These are phyloP conservation scores for Saxicola maurus DNA, from an alignment of 2,797 vertebrate genomes.

Conservation along the genomic window DNA sequence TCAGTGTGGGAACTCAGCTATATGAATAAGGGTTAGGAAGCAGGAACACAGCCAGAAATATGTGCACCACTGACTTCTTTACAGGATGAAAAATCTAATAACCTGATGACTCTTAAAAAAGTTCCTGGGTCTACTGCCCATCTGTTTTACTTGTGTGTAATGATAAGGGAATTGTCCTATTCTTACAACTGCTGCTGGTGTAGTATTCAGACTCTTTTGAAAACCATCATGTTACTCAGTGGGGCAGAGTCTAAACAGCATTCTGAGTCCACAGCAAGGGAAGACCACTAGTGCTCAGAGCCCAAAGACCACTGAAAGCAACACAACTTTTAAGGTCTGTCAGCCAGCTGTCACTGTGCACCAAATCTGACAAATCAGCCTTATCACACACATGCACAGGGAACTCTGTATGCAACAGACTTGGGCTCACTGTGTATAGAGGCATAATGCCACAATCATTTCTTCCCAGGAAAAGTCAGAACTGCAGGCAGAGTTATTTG, in stretches of 20 bases:
- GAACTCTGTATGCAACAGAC: background rate
- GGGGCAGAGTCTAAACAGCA: background rate
- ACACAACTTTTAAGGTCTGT: accelerated
- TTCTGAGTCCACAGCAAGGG: background rate
- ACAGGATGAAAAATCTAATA: background rate
- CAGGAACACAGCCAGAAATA: background rate
- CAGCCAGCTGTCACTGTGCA: background rate
- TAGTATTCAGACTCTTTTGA: background rate
- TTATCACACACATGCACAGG: background rate
- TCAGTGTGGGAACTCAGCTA: background rate
- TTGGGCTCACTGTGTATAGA: background rate
- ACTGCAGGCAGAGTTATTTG: background rate
- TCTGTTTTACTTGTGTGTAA: background rate
- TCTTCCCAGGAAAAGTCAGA: background rate
- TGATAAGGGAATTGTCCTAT: background rate
- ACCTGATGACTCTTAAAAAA: background rate
- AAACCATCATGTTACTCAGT: background rate
- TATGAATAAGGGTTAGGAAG: background rate
- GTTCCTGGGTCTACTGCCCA: background rate
- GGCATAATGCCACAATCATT: background rate
- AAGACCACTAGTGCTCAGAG: background rate
- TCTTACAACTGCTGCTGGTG: background rate
- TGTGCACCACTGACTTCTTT: background rate
- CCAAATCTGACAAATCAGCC: background rate
- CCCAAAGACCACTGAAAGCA: background rate